Evolutionary conservation across 2,888 invertebrate genomes (phyloP), one percentile per base, ranked within the genome.

Genomic region (Diachrysia chrysitis): DNA sequence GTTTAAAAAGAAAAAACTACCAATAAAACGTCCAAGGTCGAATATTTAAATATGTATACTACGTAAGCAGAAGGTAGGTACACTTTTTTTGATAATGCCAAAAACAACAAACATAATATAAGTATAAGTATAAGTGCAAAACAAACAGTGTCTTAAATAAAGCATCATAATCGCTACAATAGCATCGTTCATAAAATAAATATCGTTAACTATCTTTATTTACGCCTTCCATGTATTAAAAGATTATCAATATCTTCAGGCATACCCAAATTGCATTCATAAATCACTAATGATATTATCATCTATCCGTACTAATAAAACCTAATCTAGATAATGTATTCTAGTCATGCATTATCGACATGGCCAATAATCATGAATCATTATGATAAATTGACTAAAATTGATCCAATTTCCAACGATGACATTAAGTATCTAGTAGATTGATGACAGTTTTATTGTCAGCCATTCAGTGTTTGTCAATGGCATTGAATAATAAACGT

Each of bases 271-370:
- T 67, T 62, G 29, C 53, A 53, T 42, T 63, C 67, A 65, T 78
- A 76, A 73, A 78, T 74, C 64, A 76, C 61, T 35, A 37, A 63
- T 55, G 32, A 70, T 71, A 74, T 74, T 48, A 62, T 68, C 60
- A 63, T 54, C 73, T 66, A 65, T 51, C 59, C 42, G 61, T 37
- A 63, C 63, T 58, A 78, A 77, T 78, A 78, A 71, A 66, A 78
- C 59, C 63, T 74, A 68, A 78, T 77, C 78, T 71, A 69, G 75
- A 71, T 74, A 78, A 68, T 74, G 68, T 78, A 78, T 77, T 57
- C 63, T 71, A 75, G 78, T 69, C 75, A 65, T 56, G 57, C 69
- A 71, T 71, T 78, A 75, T 68, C 72, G 53, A 73, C 63, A 53
- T 55, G 63, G 66, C 63, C 69, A 73, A 73, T 57, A 69, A 73